Percentiles rank a stretch among this genome's conserved stretches.
Conservation (phyloP, 2,888 invertebrate genomes). For the Alloplasta piceator region DNA sequence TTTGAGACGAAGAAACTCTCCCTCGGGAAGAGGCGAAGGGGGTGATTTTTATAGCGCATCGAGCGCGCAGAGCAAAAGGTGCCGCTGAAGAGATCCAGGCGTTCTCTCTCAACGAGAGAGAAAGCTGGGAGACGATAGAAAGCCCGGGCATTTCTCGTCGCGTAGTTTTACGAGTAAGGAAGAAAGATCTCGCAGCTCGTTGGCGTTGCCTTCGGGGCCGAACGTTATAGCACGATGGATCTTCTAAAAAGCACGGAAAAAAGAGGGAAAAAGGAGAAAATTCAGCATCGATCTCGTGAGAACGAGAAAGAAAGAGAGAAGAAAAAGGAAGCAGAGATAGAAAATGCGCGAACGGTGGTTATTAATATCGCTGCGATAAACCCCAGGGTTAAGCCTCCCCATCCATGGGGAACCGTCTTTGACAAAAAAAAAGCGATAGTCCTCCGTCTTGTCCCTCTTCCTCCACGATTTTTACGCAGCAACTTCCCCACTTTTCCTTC, state of each 20-base stretch:
- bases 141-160: constrained; percentile 67
- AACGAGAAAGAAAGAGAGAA: neutral
- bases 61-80: constrained; percentile 48
- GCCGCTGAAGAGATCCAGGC: constrained; percentile 20
- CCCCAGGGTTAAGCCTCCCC: constrained; percentile 71
- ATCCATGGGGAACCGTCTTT: constrained; percentile 75
- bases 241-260: constrained; percentile 8
- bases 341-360: constrained; percentile 69
- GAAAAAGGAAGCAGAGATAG: constrained; percentile 55
- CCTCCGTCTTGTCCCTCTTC: constrained; percentile 60
- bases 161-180: constrained; percentile 74
- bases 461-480: constrained; percentile 45
- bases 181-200: constrained; percentile 70
- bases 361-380: constrained; percentile 79
- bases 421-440: constrained; percentile 74
- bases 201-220: constrained; percentile 55
- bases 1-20: constrained; percentile 43
- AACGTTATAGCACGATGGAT: constrained; percentile 34
- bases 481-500: constrained; percentile 27
- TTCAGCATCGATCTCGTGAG: constrained; percentile 23
- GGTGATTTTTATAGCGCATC: constrained; percentile 53
- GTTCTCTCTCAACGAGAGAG: too few species aligned
- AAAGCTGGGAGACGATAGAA: constrained; percentile 14
- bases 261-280: constrained; percentile 16
- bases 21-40: constrained; percentile 27